phyloP scores from a whole-genome alignment of 2,888 invertebrate genomes.

The Xiphydria camelus region DNA sequence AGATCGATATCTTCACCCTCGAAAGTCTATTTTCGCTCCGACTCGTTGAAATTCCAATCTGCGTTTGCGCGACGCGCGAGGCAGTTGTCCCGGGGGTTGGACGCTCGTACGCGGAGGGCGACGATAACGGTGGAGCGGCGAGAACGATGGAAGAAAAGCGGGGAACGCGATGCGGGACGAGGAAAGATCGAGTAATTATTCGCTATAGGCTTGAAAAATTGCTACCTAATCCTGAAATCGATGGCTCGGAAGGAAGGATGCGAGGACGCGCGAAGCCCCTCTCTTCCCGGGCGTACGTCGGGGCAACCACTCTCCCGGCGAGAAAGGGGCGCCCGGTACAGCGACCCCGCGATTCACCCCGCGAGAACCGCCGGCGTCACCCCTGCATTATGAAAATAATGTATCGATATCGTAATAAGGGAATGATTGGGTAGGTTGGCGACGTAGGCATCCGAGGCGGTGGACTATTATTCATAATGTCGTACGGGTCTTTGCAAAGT shows the following conservation, averaged over 20 bases:
- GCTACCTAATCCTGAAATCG: constrained; percentile 54
- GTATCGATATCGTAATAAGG: constrained; percentile 57
- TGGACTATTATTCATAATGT: constrained; percentile 48
- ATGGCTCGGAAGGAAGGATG: constrained; percentile 37
- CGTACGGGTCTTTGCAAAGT: constrained; percentile 41
- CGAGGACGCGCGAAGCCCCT: constrained; percentile 27
- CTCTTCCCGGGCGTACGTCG: constrained; percentile 11
- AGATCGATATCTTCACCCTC: no score
- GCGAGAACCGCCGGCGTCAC: background rate
- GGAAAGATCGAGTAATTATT: constrained; percentile 50
- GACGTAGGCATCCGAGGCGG: constrained; percentile 38
- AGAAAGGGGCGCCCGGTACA: no score
- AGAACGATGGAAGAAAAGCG: no score
- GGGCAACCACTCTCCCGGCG: no score
- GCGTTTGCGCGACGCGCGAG: no score
- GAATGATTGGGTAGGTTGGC: constrained; percentile 54
- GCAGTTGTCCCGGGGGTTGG: no score
- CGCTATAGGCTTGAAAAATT: constrained; percentile 55
- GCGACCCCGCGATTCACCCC: background rate
- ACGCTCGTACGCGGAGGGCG: no score
- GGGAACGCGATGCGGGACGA: no score
- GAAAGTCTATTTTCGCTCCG: no score
- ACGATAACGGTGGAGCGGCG: no score
- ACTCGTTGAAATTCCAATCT: no score
- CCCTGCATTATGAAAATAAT: constrained; percentile 44